phyloP scores from a whole-genome alignment of 1,140 invertebrate genomes.

The Nautilus pompilius region DNA sequence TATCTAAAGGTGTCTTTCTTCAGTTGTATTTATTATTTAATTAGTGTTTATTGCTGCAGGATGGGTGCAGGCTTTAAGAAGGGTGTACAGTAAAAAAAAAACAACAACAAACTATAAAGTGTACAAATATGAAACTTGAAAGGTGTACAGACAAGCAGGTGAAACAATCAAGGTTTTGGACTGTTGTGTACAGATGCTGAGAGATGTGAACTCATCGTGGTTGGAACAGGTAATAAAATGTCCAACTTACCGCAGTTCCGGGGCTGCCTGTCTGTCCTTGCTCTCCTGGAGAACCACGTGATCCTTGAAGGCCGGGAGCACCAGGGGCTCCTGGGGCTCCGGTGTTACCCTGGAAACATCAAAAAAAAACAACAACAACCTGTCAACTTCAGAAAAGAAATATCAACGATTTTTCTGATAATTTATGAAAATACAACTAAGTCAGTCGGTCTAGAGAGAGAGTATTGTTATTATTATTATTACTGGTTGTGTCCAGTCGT shows the following conservation, averaged over 20 bases:
- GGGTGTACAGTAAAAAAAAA: too few species aligned
- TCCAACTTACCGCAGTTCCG: constrained; percentile 57
- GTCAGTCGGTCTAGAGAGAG: background rate
- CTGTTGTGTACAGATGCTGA: background rate
- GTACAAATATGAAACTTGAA: background rate
- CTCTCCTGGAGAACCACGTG: constrained; percentile 76
- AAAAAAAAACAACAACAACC: too few species aligned
- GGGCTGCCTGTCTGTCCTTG: constrained; percentile 67
- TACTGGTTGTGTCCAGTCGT: too few species aligned
- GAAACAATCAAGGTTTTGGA: background rate
- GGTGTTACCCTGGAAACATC: constrained; percentile 62
- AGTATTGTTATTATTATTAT: background rate
- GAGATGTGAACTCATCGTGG: background rate
- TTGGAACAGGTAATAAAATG: background rate
- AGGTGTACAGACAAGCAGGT: background rate
- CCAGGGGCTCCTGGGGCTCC: constrained; percentile 80
- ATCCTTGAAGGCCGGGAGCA: constrained; percentile 75
- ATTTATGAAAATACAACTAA: background rate
- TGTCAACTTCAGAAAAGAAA: background rate
- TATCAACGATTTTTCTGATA: background rate
- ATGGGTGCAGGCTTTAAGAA: too few species aligned
- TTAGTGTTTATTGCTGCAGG: too few species aligned
- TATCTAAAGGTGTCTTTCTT: too few species aligned
- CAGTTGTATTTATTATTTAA: too few species aligned
- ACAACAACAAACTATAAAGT: too few species aligned